Conservation (phyloP, 2,113 vertebrate species). For the Cynoglossus semilaevis region DNA sequence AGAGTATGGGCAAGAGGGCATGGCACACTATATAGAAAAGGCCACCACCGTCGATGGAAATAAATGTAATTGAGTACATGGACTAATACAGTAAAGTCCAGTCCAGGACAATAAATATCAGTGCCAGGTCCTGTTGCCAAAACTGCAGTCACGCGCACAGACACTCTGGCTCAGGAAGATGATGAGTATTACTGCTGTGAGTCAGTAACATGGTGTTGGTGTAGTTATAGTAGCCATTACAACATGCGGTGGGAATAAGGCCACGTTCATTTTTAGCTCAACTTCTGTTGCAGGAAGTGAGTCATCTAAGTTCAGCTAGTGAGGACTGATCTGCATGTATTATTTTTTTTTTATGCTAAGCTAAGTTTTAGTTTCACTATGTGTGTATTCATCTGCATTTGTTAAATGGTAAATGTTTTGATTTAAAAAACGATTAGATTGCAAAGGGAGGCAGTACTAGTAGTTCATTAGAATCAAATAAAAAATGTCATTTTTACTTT, state of each 20-base stretch:
- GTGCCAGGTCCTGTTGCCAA: slow-evolving; percentile 29
- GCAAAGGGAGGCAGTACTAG: no score
- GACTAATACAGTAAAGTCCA: no score
- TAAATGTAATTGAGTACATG: no score
- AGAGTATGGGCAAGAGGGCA: no score
- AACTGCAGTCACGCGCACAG: background rate
- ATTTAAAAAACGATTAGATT: no score
- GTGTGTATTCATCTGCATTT: no score
- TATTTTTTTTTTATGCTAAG: background rate
- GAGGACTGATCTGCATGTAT: no score
- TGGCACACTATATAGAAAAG: no score
- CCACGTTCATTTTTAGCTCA: background rate
- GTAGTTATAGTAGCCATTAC: slow-evolving; percentile 5
- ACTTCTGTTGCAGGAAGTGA: background rate
- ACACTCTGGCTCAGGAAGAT: slow-evolving; percentile 6
- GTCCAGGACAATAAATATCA: no score
- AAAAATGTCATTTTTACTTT: no score
- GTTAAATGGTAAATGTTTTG: background rate
- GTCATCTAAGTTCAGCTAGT: background rate
- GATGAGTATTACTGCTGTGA: slow-evolving; percentile 2
- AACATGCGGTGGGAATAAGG: background rate
- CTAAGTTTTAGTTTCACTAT: background rate
- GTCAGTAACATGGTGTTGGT: background rate
- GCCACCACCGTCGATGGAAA: no score
- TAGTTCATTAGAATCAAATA: no score